Percentiles rank a stretch among this genome's conserved stretches.
Evolutionary conservation across 1,140 invertebrate species (phyloP).

Genomic region (Caenorhabditis latens): DNA sequence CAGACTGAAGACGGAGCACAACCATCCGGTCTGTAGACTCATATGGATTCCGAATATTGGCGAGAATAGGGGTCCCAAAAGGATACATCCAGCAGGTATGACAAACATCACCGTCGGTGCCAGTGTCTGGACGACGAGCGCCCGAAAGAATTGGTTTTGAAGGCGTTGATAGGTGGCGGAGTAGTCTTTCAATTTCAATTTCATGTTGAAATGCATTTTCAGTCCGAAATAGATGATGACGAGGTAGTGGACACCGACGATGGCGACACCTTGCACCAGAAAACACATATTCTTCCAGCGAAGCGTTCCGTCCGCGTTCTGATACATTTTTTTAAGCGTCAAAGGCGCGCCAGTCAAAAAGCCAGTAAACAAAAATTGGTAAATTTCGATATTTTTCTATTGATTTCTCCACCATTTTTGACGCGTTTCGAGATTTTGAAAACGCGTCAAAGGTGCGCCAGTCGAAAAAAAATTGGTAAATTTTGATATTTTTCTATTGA

Average conservation of each 20-base stretch:
- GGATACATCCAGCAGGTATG: neutral
- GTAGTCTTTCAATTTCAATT: neutral
- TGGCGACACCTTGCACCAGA: neutral
- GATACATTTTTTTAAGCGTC: neutral
- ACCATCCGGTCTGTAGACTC: neutral
- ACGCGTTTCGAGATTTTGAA: too few relatives aligned
- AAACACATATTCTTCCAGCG: neutral
- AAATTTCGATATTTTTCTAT: too few relatives aligned
- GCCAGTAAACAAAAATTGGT: too few relatives aligned
- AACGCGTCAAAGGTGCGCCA: too few relatives aligned
- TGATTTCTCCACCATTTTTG: too few relatives aligned
- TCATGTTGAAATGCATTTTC: slow-evolving; percentile 6
- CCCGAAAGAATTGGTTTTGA: neutral
- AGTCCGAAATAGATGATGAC: neutral
- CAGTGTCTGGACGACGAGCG: neutral
- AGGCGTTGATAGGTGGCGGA: neutral
- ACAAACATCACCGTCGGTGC: neutral
- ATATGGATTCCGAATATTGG: neutral
- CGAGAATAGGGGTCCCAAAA: neutral
- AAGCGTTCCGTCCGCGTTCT: neutral
- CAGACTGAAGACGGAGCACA: neutral
- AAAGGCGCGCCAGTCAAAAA: too few relatives aligned
- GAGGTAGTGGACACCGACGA: neutral
- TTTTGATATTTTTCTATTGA: too few relatives aligned
- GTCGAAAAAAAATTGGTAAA: too few relatives aligned